These are phyloP conservation scores for Caenorhabditis becei DNA, from an alignment of 2,888 invertebrate genomes.

Conservation along the genomic window DNA sequence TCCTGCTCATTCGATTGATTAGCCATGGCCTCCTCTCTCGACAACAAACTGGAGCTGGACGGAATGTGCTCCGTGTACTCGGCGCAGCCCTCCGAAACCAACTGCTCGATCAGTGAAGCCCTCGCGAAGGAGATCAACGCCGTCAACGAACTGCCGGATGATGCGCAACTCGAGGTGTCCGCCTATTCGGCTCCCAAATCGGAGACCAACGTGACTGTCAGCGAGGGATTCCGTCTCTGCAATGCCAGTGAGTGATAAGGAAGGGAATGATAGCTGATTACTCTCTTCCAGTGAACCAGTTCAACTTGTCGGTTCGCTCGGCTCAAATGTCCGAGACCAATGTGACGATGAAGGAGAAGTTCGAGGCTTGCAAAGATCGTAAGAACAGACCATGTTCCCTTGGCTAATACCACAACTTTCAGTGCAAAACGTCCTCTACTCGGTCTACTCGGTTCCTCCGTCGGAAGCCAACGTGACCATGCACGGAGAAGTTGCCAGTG, in stretches of 20 bases:
- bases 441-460: conserved; percentile 44
- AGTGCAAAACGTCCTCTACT: conserved; percentile 36
- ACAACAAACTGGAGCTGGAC: conserved; percentile 44
- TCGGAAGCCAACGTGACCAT: conserved; percentile 58
- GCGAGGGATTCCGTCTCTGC: conserved; percentile 42
- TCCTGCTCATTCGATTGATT: conserved; percentile 40
- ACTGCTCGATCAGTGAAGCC: conserved; percentile 52
- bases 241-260: conserved; percentile 2
- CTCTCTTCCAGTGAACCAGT: conserved; percentile 19
- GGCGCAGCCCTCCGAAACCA: conserved; percentile 57
- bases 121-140: conserved; percentile 37
- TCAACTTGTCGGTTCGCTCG: conserved; percentile 36
- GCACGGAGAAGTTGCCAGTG: neutral
- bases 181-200: conserved; percentile 46
- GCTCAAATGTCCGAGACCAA: conserved; percentile 41
- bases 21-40: conserved; percentile 52
- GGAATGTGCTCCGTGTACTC: conserved; percentile 58
- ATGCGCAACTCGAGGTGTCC: conserved; percentile 19
- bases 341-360: conserved; percentile 44
- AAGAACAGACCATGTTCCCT: neutral
- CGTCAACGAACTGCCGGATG: conserved; percentile 40
- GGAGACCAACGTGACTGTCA: conserved; percentile 47
- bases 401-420: neutral
- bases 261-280: neutral
- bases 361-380: conserved; percentile 38